Evolutionary conservation across 2,113 vertebrate genomes (phyloP).

Genomic region (Regulus satrapa): DNA sequence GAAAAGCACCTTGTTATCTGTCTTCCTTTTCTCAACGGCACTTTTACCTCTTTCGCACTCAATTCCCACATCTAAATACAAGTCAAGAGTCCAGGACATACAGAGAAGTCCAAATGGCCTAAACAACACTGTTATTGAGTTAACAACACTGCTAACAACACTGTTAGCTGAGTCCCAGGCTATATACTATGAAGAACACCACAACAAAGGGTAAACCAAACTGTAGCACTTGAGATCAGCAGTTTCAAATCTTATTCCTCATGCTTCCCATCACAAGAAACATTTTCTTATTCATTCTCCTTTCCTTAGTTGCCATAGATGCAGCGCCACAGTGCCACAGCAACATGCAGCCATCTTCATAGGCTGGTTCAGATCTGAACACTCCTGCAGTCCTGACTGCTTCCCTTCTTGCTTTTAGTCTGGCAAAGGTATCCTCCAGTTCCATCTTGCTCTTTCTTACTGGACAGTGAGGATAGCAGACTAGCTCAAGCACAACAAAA

Average conservation of each 20-base stretch:
- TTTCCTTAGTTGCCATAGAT: background rate
- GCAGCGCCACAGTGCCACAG: background rate
- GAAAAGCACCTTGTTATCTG: background rate
- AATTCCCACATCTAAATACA: background rate
- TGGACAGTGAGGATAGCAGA: background rate
- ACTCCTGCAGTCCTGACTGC: background rate
- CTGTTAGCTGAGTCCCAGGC: background rate
- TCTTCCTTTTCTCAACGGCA: background rate
- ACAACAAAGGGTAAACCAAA: background rate
- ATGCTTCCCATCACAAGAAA: background rate
- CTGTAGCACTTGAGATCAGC: background rate
- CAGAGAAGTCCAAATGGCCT: background rate
- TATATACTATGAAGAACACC: background rate
- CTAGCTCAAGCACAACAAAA: background rate
- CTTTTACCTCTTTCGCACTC: background rate
- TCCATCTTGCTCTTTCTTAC: background rate
- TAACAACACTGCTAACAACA: no score
- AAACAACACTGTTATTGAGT: accelerated
- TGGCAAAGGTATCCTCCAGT: background rate
- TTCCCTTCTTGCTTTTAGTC: background rate
- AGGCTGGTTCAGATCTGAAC: background rate
- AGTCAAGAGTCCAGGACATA: background rate
- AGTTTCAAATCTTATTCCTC: background rate
- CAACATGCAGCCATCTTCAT: background rate
- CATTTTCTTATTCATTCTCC: background rate